phyloP scores from a whole-genome alignment of 1,140 invertebrate species.

The Lerema accius region DNA sequence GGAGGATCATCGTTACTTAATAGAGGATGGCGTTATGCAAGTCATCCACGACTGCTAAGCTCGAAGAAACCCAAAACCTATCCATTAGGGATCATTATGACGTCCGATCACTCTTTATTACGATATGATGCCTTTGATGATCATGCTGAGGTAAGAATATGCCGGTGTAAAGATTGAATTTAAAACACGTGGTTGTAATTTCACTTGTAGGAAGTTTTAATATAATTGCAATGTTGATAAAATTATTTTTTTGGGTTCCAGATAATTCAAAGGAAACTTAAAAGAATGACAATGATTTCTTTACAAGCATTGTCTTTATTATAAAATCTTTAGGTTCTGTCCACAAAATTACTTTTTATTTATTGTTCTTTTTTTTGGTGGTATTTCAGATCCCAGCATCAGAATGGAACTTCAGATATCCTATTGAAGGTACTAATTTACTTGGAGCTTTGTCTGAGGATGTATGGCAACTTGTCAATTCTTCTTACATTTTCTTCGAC shows the following conservation, averaged over 20 bases:
- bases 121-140: constrained; percentile 50
- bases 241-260: no score
- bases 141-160: constrained; percentile 50
- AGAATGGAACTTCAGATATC: constrained; percentile 63
- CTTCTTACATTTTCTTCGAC: constrained; percentile 66
- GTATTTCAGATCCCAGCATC: constrained; percentile 62
- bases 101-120: constrained; percentile 43
- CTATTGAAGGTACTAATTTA: constrained; percentile 36
- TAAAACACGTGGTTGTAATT: no score
- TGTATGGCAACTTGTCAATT: constrained; percentile 64
- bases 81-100: constrained; percentile 67
- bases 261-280: no score
- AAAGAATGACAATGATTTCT: no score
- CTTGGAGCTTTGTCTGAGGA: constrained; percentile 54
- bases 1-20: constrained; percentile 60
- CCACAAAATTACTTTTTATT: constrained; percentile 1
- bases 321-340: not conserved
- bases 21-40: constrained; percentile 72
- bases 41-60: constrained; percentile 55
- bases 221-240: no score
- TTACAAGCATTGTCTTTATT: no score
- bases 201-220: no score
- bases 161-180: no score
- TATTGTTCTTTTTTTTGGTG: constrained; percentile 11
- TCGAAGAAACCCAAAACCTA: constrained; percentile 43